These are phyloP conservation scores for Baryphthengus martii DNA, from an alignment of 2,113 vertebrate species.

Conservation along the genomic window DNA sequence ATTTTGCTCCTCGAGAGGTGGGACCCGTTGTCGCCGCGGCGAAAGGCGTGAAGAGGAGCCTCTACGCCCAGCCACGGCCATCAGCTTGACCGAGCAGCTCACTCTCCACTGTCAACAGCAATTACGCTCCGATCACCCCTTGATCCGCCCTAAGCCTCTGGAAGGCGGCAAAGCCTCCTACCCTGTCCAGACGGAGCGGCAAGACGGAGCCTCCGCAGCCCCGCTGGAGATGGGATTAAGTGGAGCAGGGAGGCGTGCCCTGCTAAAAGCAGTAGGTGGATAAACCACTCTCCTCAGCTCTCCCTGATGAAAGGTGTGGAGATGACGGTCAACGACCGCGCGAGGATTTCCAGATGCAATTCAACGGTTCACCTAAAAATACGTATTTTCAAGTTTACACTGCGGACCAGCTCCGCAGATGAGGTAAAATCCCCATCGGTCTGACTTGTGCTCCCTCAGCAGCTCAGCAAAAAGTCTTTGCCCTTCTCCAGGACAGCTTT, in stretches of 20 bases:
- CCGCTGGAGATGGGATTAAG: fast-evolving
- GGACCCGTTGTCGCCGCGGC: constrained; percentile 2
- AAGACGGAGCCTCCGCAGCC: background rate
- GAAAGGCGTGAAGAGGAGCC: background rate
- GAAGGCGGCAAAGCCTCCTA: background rate
- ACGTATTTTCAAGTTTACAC: background rate
- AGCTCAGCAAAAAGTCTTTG: background rate
- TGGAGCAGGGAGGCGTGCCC: background rate
- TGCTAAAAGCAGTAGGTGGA: background rate
- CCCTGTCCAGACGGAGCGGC: background rate
- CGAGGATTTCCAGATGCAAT: no score
- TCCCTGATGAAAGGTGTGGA: no score
- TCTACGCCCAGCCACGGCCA: background rate
- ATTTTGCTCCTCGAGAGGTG: constrained; percentile 4
- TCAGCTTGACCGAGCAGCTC: background rate
- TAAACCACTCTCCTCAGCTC: background rate
- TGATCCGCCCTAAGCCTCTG: constrained; percentile 13
- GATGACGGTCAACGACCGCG: no score
- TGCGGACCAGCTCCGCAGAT: background rate
- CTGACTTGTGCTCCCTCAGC: background rate
- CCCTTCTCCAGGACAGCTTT: background rate
- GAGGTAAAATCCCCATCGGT: fast-evolving
- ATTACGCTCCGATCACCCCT: background rate
- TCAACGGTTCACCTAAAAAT: background rate
- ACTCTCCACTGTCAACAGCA: background rate